These are phyloP conservation scores for Meandrusa payeni DNA, from an alignment of 2,888 invertebrate genomes.

Conservation along the genomic window DNA sequence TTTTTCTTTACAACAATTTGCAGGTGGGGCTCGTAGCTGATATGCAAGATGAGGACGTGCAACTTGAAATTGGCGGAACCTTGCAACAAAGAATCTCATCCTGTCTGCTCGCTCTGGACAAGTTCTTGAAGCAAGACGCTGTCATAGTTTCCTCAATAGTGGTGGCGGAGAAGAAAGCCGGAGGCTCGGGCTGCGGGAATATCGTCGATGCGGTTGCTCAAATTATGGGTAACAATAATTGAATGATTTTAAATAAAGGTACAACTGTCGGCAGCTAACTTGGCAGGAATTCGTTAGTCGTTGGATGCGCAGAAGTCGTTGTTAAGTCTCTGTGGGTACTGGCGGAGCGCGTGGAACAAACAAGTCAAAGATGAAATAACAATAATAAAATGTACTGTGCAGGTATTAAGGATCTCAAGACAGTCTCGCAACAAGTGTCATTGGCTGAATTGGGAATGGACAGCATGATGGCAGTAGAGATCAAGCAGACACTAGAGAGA, in stretches of 20 bases:
- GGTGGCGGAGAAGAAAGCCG: slow-evolving; percentile 89
- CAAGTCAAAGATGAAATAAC: too few species aligned
- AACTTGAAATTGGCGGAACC: slow-evolving; percentile 88
- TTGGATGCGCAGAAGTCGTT: too few species aligned
- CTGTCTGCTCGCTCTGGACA: slow-evolving; percentile 87
- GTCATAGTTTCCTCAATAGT: slow-evolving; percentile 91
- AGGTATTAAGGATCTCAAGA: slow-evolving; percentile 85
- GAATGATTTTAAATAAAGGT: not conserved
- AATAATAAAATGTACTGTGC: too few species aligned
- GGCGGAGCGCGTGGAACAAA: too few species aligned
- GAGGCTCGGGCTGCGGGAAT: slow-evolving; percentile 81
- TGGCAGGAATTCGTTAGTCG: too few species aligned
- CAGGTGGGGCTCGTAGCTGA: slow-evolving; percentile 90
- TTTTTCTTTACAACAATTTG: too few species aligned
- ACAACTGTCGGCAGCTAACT: too few species aligned
- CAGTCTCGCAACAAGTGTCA: slow-evolving; percentile 84
- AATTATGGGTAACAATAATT: slow-evolving; percentile 76
- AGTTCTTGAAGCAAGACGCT: slow-evolving; percentile 85
- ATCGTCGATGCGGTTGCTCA: slow-evolving; percentile 87
- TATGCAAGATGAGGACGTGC: slow-evolving; percentile 85
- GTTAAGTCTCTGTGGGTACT: too few species aligned
- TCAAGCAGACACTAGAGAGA: slow-evolving; percentile 94
- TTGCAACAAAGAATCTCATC: slow-evolving; percentile 92
- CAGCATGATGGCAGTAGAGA: slow-evolving; percentile 98
- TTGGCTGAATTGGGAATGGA: slow-evolving; percentile 97